phyloP scores from a whole-genome alignment of 1,140 invertebrate genomes.

The Drosophila nebulosa region DNA sequence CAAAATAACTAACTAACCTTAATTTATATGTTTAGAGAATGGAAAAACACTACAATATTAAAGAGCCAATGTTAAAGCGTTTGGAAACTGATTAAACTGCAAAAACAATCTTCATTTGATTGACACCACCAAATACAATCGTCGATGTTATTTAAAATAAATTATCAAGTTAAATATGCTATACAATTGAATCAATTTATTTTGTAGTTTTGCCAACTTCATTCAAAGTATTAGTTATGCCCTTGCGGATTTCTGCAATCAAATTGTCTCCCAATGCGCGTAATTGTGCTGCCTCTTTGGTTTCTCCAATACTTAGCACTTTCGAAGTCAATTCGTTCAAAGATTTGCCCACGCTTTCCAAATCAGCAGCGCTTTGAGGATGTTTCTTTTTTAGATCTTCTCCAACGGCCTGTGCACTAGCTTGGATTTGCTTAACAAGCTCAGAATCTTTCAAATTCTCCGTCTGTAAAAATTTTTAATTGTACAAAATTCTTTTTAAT shows the following conservation, averaged over 20 bases:
- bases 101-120: not conserved
- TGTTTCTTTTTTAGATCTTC: not conserved
- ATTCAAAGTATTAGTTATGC: not conserved
- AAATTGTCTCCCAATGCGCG: not conserved
- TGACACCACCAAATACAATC: not conserved
- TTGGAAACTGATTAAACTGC: not conserved
- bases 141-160: not conserved
- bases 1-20: not conserved
- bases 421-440: not conserved
- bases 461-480: not conserved
- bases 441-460: not conserved
- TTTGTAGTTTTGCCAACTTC: not conserved
- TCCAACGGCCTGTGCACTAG: not conserved
- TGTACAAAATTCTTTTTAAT: no score
- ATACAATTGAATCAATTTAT: not conserved
- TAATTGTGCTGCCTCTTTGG: not conserved
- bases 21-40: conserved; percentile 25
- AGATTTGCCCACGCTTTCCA: not conserved
- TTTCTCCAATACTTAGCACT: not conserved
- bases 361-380: not conserved
- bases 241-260: not conserved
- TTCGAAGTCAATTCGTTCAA: not conserved
- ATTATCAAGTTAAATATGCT: not conserved
- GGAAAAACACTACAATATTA: conserved; percentile 33
- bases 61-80: conserved; percentile 45